Conservation (phyloP, 2,797 vertebrate species). For the Amazona finschi region DNA sequence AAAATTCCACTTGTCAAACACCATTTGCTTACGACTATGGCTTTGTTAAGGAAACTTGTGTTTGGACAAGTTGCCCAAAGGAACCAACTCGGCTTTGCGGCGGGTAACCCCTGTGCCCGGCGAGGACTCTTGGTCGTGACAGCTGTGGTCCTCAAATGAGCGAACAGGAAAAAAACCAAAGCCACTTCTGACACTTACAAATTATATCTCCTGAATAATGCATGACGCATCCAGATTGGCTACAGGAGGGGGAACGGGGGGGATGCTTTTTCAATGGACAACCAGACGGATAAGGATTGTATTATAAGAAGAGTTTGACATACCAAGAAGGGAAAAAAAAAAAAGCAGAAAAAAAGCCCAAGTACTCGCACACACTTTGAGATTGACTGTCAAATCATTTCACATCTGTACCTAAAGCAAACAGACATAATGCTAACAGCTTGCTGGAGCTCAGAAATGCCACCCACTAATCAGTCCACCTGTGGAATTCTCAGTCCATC, state of each 20-base stretch:
- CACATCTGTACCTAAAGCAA: conserved; percentile 82
- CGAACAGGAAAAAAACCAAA: conserved; percentile 43
- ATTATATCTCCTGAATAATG: conserved; percentile 66
- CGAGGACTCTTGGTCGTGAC: conserved; percentile 34
- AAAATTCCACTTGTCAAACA: conserved; percentile 77
- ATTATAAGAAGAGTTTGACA: conserved; percentile 50
- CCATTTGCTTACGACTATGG: conserved; percentile 68
- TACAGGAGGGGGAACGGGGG: not conserved
- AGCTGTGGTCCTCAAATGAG: conserved; percentile 56
- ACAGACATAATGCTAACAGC: conserved; percentile 82
- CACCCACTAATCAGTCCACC: conserved; percentile 82
- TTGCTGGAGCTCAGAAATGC: conserved; percentile 81
- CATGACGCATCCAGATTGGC: conserved; percentile 69
- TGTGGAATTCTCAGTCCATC: conserved; percentile 81
- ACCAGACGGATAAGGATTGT: conserved; percentile 63
- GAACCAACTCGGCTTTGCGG: conserved; percentile 21
- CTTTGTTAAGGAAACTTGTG: conserved; percentile 64
- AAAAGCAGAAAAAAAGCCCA: not conserved
- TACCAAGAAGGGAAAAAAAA: not conserved
- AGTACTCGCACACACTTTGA: conserved; percentile 49
- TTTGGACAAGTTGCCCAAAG: conserved; percentile 56
- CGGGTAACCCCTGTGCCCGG: conserved; percentile 16
- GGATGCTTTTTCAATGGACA: conserved; percentile 68
- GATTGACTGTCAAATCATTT: conserved; percentile 80
- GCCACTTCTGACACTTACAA: conserved; percentile 69